Evolutionary conservation across 2,113 vertebrate species (phyloP).

Genomic region (Protobothrops mucrosquamatus): DNA sequence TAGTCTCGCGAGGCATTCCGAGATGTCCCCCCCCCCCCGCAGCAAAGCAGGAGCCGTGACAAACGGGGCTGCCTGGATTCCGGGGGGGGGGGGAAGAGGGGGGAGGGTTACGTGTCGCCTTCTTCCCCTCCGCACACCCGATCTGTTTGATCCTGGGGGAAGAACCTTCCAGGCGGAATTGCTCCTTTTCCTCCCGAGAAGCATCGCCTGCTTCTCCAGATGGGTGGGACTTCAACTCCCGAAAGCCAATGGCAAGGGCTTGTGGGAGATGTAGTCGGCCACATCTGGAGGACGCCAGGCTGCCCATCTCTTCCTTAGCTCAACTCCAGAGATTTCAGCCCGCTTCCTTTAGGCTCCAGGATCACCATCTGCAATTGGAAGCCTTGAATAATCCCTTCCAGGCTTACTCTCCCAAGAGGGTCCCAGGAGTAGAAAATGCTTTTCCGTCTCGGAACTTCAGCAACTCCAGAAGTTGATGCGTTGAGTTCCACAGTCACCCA

Average conservation of each 20-base stretch:
- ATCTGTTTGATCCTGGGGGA: not conserved
- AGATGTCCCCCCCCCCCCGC: too few relatives aligned
- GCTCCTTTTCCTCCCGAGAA: not conserved
- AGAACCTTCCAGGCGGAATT: not conserved
- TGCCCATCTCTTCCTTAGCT: not conserved
- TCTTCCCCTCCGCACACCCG: not conserved
- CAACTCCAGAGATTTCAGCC: not conserved
- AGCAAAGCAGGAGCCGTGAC: not conserved
- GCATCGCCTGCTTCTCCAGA: not conserved
- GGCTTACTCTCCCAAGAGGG: not conserved
- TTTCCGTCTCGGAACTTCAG: too few relatives aligned
- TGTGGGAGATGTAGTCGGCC: not conserved
- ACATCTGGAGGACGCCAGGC: not conserved
- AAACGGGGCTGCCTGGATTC: too few relatives aligned
- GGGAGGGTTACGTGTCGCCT: too few relatives aligned
- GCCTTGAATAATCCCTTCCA: not conserved
- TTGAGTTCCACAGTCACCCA: not conserved
- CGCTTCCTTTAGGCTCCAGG: not conserved
- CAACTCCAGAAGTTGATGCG: not conserved
- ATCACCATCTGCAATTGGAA: not conserved
- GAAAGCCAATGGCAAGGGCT: not conserved
- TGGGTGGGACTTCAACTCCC: not conserved
- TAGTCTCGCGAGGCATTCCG: too few relatives aligned
- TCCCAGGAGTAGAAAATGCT: not conserved
- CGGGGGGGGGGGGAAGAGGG: accelerated